phyloP scores from a whole-genome alignment of 2,797 vertebrate genomes.

The Perodicticus potto region DNA sequence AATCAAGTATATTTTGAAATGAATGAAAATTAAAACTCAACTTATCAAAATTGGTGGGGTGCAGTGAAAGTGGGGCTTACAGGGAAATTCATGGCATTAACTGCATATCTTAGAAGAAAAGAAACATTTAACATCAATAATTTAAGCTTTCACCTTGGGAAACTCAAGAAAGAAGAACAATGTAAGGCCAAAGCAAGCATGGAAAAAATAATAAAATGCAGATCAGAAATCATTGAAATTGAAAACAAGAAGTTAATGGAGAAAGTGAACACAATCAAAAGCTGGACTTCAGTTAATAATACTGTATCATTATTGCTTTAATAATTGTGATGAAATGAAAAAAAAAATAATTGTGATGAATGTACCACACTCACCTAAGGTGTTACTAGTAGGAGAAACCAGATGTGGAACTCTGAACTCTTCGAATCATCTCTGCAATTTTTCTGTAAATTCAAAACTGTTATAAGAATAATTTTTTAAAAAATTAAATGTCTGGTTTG shows the following conservation, averaged over 20 bases:
- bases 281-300: background rate
- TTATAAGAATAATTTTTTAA: background rate
- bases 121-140: background rate
- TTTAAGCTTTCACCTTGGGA: background rate
- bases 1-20: background rate
- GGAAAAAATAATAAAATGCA: background rate
- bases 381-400: background rate
- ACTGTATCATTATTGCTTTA: background rate
- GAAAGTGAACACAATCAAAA: slow-evolving; percentile 45
- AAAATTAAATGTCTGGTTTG: slow-evolving; percentile 35
- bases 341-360: background rate
- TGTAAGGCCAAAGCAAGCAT: background rate
- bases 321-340: background rate
- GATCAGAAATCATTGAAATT: background rate
- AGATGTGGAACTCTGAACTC: background rate
- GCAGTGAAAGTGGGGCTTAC: background rate
- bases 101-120: background rate
- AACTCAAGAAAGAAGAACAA: background rate
- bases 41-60: background rate
- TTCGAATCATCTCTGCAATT: background rate
- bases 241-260: background rate
- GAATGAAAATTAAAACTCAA: slow-evolving; percentile 6
- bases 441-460: background rate
- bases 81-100: no score
- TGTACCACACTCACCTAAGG: background rate